phyloP scores from a whole-genome alignment of 2,888 invertebrate genomes.

The Pseudoips prasinana region DNA sequence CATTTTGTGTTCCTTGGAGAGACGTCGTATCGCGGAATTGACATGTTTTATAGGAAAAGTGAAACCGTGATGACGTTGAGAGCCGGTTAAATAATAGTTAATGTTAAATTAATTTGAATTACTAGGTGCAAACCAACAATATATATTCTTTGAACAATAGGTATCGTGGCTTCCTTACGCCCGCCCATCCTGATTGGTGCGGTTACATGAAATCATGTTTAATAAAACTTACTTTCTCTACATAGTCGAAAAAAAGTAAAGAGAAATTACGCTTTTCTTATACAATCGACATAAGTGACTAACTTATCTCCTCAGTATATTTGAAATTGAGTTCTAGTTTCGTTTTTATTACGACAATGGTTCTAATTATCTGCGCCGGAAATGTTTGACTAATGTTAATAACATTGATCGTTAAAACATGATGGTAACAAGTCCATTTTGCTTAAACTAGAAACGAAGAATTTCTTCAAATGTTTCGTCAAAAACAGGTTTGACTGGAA shows the following conservation, averaged over 20 bases:
- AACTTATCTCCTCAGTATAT: too few relatives aligned
- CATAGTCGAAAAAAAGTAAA: conserved; percentile 15
- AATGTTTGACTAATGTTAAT: conserved; percentile 7
- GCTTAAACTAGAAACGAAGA: conserved; percentile 28
- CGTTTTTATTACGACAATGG: too few relatives aligned
- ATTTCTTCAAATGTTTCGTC: conserved; percentile 29
- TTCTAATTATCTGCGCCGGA: too few relatives aligned
- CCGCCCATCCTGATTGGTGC: conserved; percentile 36
- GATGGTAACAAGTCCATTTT: conserved; percentile 17
- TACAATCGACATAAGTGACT: too few relatives aligned
- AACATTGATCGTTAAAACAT: conserved; percentile 24
- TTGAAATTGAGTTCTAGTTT: too few relatives aligned
- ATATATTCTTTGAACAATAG: too few relatives aligned
- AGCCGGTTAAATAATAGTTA: conserved; percentile 51
- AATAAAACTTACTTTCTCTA: conserved; percentile 34
- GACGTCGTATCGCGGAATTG: conserved; percentile 49
- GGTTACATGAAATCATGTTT: conserved; percentile 28
- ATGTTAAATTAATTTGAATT: conserved; percentile 29
- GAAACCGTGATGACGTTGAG: conserved; percentile 54
- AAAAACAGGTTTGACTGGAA: conserved; percentile 32
- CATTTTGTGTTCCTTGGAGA: conserved; percentile 58
- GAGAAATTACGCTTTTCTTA: too few relatives aligned
- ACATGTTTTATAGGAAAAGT: conserved; percentile 67
- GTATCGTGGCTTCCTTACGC: conserved; percentile 36
- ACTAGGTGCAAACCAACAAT: too few relatives aligned